Evolutionary conservation across 2,888 invertebrate genomes (phyloP), one percentile per base, ranked within the genome.

Genomic region (Muschampia plurimacula): DNA sequence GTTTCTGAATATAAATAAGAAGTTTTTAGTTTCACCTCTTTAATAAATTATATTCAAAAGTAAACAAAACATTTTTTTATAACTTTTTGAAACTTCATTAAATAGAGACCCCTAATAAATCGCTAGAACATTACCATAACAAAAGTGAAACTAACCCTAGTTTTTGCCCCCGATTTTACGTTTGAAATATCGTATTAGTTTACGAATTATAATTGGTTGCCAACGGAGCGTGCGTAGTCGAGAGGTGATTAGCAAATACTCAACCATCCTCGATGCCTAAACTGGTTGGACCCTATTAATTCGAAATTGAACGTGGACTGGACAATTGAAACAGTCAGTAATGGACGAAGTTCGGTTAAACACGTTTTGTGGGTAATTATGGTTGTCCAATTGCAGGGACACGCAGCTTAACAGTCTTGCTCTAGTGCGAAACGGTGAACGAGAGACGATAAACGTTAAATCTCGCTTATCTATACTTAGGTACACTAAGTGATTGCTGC

Each of bases 361-460:
- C 88, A 88, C 87, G 86, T 88, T 89, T 86, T 85, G 88, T 76
- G 87, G 87, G 87, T 89, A 91, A 92, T 91, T 89, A 88, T 83
- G 85, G 84, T 80, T 79, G 78, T 83, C 81, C 84, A 84, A 88
- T 88, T 86, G 86, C 82, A 83, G 78, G 84, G 78, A 80, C 81
- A 80, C 81, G 80, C 15, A 15, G 15, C 75, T 79, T 67, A 62
- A 66, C 65, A 49, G 13, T 32, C 57, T 52, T 71, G 59, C 36
- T 36, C 4, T 22, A 64, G 44, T 15, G 44, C 64, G 46, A 12
- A 46, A 28, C 13, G 64, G 2, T 65, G 49, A 65, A 49, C 65
- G n/a, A 65, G 15, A 49, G 1, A 62, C 62, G 15, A 62, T 62
- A 60, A 13, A 36, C n/a, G 55, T 55, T 55, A 2, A 6, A 55